Conservation (phyloP, 2,888 invertebrate genomes). For the Eulithis prunata region DNA sequence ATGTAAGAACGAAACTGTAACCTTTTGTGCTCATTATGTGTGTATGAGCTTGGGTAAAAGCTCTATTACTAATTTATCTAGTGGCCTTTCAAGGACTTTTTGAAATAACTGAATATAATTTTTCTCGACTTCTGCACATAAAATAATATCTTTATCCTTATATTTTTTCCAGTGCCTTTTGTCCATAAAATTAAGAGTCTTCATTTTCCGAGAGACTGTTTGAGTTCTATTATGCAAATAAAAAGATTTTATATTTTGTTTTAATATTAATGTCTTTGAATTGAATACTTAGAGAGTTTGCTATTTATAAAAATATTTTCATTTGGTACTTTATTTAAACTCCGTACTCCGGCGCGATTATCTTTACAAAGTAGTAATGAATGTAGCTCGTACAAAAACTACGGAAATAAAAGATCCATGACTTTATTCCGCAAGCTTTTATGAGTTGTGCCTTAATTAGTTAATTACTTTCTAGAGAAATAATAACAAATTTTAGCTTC, state of each 20-base stretch:
- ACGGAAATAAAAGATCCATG: constrained; percentile 5
- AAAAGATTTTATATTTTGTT: background rate
- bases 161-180: background rate
- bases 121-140: too few relatives aligned
- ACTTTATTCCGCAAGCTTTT: constrained; percentile 13
- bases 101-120: too few relatives aligned
- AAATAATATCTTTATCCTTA: too few relatives aligned
- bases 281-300: background rate
- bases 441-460: constrained; percentile 5
- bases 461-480: background rate
- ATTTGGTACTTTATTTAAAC: background rate
- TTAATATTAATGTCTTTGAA: background rate
- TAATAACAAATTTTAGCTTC: background rate
- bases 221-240: background rate
- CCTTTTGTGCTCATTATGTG: too few relatives aligned
- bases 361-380: constrained; percentile 16
- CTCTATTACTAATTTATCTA: too few relatives aligned
- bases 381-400: constrained; percentile 14
- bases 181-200: background rate
- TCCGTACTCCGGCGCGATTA: background rate
- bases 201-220: constrained; percentile 2
- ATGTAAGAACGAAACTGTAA: too few relatives aligned
- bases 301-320: background rate
- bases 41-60: too few relatives aligned
- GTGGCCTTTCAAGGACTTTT: too few relatives aligned